Evolutionary conservation across 2,888 invertebrate species (phyloP).

Genomic region (Phrixothrix hirtus): DNA sequence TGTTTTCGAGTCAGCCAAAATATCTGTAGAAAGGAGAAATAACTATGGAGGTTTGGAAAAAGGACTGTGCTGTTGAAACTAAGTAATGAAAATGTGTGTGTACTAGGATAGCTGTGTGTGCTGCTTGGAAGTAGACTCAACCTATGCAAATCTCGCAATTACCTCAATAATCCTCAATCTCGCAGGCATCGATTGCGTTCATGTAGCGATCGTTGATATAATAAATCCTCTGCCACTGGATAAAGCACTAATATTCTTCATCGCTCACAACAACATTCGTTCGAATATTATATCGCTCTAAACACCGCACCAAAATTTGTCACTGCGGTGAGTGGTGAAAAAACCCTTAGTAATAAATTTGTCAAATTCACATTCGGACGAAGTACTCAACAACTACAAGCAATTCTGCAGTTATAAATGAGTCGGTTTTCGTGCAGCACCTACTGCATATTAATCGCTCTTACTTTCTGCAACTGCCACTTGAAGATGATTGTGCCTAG

Average conservation of each 20-base stretch:
- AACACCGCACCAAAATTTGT: background rate
- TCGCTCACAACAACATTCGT: background rate
- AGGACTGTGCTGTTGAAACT: no score
- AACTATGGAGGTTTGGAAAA: no score
- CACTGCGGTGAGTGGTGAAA: background rate
- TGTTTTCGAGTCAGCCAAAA: no score
- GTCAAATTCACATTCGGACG: background rate
- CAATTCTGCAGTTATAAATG: background rate
- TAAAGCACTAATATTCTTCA: background rate
- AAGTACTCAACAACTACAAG: background rate
- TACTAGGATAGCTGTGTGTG: background rate
- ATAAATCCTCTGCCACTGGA: background rate
- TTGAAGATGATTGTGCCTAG: no score
- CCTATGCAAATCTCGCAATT: background rate
- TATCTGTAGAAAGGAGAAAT: no score
- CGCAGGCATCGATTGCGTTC: background rate
- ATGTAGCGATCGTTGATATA: background rate
- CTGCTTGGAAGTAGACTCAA: background rate
- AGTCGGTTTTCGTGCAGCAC: no score
- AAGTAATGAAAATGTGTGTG: no score
- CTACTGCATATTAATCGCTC: no score
- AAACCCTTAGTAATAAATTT: background rate
- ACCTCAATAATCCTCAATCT: background rate
- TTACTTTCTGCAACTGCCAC: no score
- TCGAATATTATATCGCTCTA: background rate